Base-by-base conservation (phyloP, 2,888 invertebrate species). In the Scaptomyza parva region DNA sequence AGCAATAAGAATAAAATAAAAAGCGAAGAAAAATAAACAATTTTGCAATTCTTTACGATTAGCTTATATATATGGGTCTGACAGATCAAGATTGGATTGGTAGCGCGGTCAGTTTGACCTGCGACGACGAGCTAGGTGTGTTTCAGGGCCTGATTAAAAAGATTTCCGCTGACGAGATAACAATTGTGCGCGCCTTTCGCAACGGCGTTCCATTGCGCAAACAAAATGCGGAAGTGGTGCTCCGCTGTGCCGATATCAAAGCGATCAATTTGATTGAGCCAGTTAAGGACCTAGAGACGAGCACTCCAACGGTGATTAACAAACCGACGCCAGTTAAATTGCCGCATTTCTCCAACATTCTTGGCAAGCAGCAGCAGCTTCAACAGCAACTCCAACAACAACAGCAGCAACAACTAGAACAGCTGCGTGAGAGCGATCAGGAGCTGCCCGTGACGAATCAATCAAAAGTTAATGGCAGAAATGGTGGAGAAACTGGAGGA, bases 81-180 rank as follows among this genome's bases (percentile, higher is more conserved):
- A 79, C 80, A 57, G 82, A 82, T 70, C 72, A 89, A 71, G 89
- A 90, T 71, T 91, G 91, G 91, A 82, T 95, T 70, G 97, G 97
- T 52, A 96, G 95, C 90, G 95, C 95, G 76, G 96, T 98, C 72
- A 96, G 97, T 17, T 95, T 97, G 65, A 95, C 96, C 90, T 97
- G 97, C 91, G 94, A 94, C 24, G 95, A 95, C 64, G 94, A 94
- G 44, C 91, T 96, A 69, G 97, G 97, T 47, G 95, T 95, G 66
- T 97, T 96, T 90, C 97, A 97, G 92, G 92, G 94, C 33, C 93
- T 93, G 44, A 97, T 98, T 70, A 92, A 94, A 57, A 93, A 94
- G 82, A 95, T 97, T 24, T 95, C 96, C 84, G 94, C 94, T 51
- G 92, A 92, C 43, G 93, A 94, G 48, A 94, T 98, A 71, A 96